Base-by-base conservation (phyloP, 1,140 invertebrate species). In the Drosophila leontia region DNA sequence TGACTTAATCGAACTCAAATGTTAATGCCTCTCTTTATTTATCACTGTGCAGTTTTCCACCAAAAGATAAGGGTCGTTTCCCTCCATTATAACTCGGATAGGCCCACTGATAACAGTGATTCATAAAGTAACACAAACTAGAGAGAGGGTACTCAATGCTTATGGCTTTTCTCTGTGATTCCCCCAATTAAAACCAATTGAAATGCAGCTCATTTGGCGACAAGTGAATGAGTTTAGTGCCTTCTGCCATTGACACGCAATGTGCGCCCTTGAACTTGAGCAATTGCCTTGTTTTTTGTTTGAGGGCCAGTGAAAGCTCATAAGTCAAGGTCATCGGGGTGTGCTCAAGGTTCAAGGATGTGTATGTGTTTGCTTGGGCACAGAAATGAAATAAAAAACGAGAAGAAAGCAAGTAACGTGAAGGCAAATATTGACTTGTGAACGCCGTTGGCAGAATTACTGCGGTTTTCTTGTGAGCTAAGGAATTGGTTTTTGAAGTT, bases 1-100 rank as follows among this genome's bases (percentile, higher is more conserved):
- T 83, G 82, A 82, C 71, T 76, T 65, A 79, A 87, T 82, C 79
- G 41, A 86, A 53, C 47, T 15, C 12, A 7, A 59, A 59, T 78
- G 78, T 78, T 59, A 70, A 85, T 39, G 58, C 35, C 35, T 41
- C 32, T 41, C 12, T 41, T 67, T 61, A 57, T 60, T 75, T 75
- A 67, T 68, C 56, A 41, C 48, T 55, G n/a, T 39, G 15, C 29
- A 19, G 37, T 42, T 44, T 44, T 51, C 7, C 26, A 26, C 12
- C 17, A 29, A n/a, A n/a, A n/a, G 72, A 75, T 75, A 75, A 57
- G 57, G 29, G 50, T 34, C 35, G 4, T 19, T 19, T 55, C 63
- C 50, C 50, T 39, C 34, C 19, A 35, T 58, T 64, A 75, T 76
- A 51, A 75, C 42, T 37, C 7, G 32, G 17, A 15, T 19, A 39